A percentile compares a stretch with the other conserved stretches of the same genome.
Conservation (phyloP, 2,113 vertebrate species). For the Alethe castanea region DNA sequence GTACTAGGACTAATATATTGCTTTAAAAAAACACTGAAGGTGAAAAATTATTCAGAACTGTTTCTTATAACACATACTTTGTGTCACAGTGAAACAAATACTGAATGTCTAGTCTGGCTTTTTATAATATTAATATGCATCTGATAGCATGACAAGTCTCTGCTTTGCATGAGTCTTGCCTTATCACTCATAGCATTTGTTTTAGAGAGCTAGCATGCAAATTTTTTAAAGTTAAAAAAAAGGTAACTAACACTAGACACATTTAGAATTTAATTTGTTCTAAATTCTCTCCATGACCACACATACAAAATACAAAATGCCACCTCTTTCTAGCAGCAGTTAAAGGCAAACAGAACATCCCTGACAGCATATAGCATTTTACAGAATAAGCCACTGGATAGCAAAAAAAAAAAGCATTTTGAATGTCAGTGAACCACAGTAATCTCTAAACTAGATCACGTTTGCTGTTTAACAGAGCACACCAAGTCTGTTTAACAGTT, state of each 20-base stretch:
- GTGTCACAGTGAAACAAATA: background rate
- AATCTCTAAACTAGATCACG: background rate
- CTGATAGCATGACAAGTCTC: background rate
- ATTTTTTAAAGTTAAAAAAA: background rate
- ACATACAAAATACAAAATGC: background rate
- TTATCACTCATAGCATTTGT: background rate
- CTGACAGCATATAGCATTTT: background rate
- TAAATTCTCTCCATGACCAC: background rate
- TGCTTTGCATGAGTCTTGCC: background rate
- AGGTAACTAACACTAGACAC: background rate
- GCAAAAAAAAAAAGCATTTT: background rate
- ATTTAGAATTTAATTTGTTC: background rate
- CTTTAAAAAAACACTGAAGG: background rate
- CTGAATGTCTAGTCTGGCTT: background rate
- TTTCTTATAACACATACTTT: background rate
- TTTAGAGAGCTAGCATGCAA: background rate
- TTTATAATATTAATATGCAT: background rate
- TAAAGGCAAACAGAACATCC: background rate
- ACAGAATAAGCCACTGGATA: background rate
- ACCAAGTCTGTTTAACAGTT: background rate
- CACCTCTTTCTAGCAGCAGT: background rate
- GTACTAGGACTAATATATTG: background rate
- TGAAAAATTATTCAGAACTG: background rate
- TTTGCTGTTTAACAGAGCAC: background rate
- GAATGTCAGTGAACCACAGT: background rate